phyloP scores from a whole-genome alignment of 2,888 invertebrate species.

The Hemicrepidius hirtus region DNA sequence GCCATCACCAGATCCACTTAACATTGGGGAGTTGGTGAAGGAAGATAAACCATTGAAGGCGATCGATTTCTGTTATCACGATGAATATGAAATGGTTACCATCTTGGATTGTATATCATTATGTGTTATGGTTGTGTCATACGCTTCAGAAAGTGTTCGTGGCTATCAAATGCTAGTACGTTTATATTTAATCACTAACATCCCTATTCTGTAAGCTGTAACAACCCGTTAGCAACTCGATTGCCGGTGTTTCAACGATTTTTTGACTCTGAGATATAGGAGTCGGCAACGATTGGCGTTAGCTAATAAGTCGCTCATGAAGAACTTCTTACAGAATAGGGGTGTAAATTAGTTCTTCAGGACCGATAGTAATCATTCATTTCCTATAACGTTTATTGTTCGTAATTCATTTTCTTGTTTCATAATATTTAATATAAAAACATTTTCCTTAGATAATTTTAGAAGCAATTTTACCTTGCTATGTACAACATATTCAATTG shows the following conservation, averaged over 20 bases:
- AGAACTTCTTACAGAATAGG: too few relatives aligned
- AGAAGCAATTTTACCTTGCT: conserved; percentile 97
- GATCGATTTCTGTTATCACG: conserved; percentile 98
- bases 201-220: too few relatives aligned
- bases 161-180: conserved; percentile 92
- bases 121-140: conserved; percentile 99
- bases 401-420: not conserved
- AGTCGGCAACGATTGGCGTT: too few relatives aligned
- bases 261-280: too few relatives aligned
- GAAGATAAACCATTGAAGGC: conserved; percentile 94
- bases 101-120: conserved; percentile 98
- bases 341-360: too few relatives aligned
- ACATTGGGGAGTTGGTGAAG: conserved; percentile 93
- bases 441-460: conserved; percentile 85
- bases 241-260: too few relatives aligned
- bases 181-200: not conserved
- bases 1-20: conserved; percentile 94
- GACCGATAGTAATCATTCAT: not conserved
- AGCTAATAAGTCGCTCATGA: too few relatives aligned
- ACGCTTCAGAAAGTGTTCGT: conserved; percentile 95
- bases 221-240: too few relatives aligned
- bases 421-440: not conserved
- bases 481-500: conserved; percentile 93
- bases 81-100: conserved; percentile 97
- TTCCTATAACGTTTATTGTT: too few relatives aligned